Evolutionary conservation across 2,113 vertebrate species (phyloP), one percentile per base, ranked within the genome.

Genomic region (Platichthys flesus): DNA sequence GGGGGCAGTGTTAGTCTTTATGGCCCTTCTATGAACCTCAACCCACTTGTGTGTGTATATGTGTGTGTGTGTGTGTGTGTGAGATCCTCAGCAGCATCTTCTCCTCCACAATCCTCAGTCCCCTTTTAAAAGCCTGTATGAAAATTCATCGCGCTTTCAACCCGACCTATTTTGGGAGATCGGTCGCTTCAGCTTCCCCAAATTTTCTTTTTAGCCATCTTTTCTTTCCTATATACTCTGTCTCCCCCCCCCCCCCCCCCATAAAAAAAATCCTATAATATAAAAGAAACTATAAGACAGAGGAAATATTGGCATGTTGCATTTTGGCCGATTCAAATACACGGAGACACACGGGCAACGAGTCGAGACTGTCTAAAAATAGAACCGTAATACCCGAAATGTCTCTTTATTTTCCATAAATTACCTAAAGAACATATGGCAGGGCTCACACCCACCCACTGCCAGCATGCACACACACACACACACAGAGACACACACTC

Each of bases 151-250:
- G 40, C 64, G 84, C 88, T 87, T 92, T 89, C 85, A 91, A 87
- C 77, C 89, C 24, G 91, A 88, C 92, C 90, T 88, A 93, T 91
- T 93, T 92, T 84, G 52, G 78, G 76, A 87, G 82, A 88, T 84
- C 73, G 78, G 82, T 88, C 86, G 68, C 80, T 85, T 74, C 80
- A 73, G 67, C 78, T 79, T 76, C 83, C 9, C 51, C n/a, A 10
- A n/a, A 54, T 78, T 31, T 23, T 28, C 58, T 66, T 35, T 18
- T 7, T 0, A 4, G 7, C 4, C 15, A n/a, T 13, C 15, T 18
- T 28, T 8, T 37, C 42, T 23, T 20, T 26, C 18, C 24, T 47
- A 24, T 45, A 51, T 61, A 35, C 10, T 21, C 51, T 8, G 31
- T 31, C 31, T 78, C 1, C 55, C 78, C 26, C 26, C 26, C 26